Evolutionary conservation across 2,113 vertebrate genomes (phyloP), one percentile per base, ranked within the genome.

Genomic region (Scophthalmus maximus): DNA sequence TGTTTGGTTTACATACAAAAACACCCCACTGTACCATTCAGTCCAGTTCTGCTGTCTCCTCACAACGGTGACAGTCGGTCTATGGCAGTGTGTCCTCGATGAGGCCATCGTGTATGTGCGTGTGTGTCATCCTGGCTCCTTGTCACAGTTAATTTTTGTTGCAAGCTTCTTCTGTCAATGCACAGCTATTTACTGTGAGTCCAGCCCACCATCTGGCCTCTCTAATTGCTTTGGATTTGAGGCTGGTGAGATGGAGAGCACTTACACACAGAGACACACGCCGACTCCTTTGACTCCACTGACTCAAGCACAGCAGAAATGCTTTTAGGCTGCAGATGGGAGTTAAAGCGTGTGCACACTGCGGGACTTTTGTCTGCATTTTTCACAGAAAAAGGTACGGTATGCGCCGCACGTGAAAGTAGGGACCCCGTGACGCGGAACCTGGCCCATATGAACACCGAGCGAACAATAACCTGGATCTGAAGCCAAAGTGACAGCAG

Each of bases 191-290:
- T 91, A 86, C 85, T 85, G 84, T 0, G 76, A 81, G 88, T 89
- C 89, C 91, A 90, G 78, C 87, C 89, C 86, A 88, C 93, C 93
- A 93, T 92, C 93, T 94, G 93, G 89, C 87, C 78, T 51, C 79
- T 88, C 90, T 93, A 92, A 94, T 94, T 93, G 93, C 90, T 93
- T 92, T 90, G 92, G 90, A 92, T 93, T 87, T 80, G 84, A 91
- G 78, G 85, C 89, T 88, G 85, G 87, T 27, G 62, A 87, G 79
- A 87, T 78, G 49, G 53, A 81, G 70, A 84, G 56, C 68, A 74
- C 79, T 73, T 76, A 61, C 72, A 68, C 71, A 60, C 65, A 76
- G 38, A 57, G 1, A 47, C 62, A 56, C 59, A 62, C 57, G 20
- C 32, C 27, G 56, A 70, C 61, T 81, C 60, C 59, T 79, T 81